These are phyloP conservation scores for Pantala flavescens DNA, from an alignment of 1,140 invertebrate species.

Conservation along the genomic window DNA sequence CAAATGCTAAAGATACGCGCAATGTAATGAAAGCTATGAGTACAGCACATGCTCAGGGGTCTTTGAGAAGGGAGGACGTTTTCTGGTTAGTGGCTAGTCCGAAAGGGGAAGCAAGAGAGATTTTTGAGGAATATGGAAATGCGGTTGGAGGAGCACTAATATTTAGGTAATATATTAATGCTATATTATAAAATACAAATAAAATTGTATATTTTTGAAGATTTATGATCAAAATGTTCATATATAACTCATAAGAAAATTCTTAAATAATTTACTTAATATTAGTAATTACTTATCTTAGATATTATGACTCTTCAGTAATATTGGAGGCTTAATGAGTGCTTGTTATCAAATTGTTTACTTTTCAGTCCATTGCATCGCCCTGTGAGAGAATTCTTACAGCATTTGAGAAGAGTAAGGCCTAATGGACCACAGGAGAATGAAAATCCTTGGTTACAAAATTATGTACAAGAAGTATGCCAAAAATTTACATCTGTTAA, in stretches of 20 bases:
- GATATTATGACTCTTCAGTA: no score
- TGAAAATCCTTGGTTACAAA: slow-evolving; percentile 36
- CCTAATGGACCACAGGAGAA: neutral
- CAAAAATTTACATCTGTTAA: slow-evolving; percentile 14
- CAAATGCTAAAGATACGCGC: slow-evolving; percentile 22
- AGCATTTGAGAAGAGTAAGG: neutral
- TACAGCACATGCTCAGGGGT: slow-evolving; percentile 19
- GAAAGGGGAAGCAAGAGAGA: neutral
- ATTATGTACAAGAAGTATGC: slow-evolving; percentile 33
- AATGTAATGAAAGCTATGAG: slow-evolving; percentile 28
- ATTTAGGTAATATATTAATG: slow-evolving; percentile 15
- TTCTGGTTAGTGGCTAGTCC: slow-evolving; percentile 23
- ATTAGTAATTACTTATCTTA: no score
- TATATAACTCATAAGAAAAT: no score
- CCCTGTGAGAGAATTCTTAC: no score
- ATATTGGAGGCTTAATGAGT: no score
- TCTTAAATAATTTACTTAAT: no score
- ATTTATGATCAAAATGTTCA: no score
- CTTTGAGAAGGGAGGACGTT: slow-evolving; percentile 21
- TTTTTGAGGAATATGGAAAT: no score
- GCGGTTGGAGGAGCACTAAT: slow-evolving; percentile 18
- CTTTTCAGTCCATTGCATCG: no score
- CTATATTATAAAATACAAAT: no score
- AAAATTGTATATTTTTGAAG: no score
- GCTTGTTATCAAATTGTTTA: no score